phyloP scores from a whole-genome alignment of 2,113 vertebrate genomes.

The Panthera tigris region DNA sequence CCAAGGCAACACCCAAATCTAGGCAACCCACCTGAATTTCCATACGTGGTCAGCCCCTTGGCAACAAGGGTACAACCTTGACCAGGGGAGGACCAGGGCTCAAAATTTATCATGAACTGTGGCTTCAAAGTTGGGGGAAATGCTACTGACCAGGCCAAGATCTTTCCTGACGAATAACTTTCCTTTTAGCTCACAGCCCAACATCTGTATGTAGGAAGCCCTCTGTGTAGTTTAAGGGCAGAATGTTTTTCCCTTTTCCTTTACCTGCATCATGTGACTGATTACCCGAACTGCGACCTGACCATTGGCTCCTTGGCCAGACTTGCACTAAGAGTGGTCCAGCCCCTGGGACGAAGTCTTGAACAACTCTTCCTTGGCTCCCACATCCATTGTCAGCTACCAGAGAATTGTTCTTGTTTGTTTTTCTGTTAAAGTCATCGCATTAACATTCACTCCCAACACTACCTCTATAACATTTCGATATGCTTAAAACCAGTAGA shows the following conservation, averaged over 20 bases:
- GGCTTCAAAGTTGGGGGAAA: background rate
- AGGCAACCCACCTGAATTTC: too few species aligned
- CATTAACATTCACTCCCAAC: background rate
- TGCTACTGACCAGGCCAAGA: too few species aligned
- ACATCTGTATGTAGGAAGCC: background rate
- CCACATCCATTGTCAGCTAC: background rate
- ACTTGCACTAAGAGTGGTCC: background rate
- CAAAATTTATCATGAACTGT: background rate
- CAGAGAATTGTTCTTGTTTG: background rate
- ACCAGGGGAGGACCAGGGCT: background rate
- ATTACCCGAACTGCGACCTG: background rate
- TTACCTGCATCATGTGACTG: background rate
- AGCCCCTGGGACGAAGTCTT: background rate
- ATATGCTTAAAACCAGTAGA: background rate
- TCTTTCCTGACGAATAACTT: background rate
- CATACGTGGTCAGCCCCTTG: background rate
- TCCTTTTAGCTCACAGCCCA: background rate
- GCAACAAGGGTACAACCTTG: too few species aligned
- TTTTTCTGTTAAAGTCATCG: background rate
- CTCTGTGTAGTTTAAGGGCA: background rate
- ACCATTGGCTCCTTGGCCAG: background rate
- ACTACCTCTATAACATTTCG: background rate
- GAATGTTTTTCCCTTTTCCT: background rate
- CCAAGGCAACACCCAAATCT: fast-evolving
- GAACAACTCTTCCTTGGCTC: background rate